A percentile compares a stretch with the other conserved stretches of the same genome.
These are phyloP conservation scores for Psittacula cyanocephala DNA, from an alignment of 2,113 vertebrate genomes.

Conservation along the genomic window DNA sequence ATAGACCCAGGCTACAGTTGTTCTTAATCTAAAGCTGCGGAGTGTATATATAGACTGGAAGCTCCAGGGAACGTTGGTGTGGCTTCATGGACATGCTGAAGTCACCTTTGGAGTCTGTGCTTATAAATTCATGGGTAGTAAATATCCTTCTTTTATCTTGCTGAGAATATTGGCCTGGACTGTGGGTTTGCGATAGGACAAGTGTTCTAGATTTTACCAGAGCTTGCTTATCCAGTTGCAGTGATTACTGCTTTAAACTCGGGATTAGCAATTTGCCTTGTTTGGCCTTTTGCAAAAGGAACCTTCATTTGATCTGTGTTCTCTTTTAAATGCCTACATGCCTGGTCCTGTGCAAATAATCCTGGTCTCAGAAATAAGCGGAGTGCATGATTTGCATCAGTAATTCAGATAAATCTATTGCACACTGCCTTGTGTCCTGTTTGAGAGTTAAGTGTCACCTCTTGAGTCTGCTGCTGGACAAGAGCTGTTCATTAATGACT, in stretches of 20 bases:
- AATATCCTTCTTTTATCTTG: background rate
- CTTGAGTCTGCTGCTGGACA: background rate
- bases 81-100: background rate
- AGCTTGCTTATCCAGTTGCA: background rate
- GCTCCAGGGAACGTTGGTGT: background rate
- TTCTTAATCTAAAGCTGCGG: background rate
- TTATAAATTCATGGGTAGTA: background rate
- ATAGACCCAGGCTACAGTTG: background rate
- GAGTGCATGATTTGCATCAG: background rate
- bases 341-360: background rate
- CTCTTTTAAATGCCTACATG: background rate
- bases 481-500: background rate
- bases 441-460: background rate
- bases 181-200: background rate
- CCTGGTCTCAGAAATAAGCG: background rate
- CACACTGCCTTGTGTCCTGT: rapidly evolving
- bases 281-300: background rate
- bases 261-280: background rate
- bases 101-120: background rate
- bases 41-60: background rate
- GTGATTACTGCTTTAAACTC: background rate
- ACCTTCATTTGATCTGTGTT: background rate
- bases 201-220: background rate
- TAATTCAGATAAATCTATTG: background rate
- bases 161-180: background rate